Conservation (phyloP, 2,888 invertebrate genomes). For the Oxytorus armatus region DNA sequence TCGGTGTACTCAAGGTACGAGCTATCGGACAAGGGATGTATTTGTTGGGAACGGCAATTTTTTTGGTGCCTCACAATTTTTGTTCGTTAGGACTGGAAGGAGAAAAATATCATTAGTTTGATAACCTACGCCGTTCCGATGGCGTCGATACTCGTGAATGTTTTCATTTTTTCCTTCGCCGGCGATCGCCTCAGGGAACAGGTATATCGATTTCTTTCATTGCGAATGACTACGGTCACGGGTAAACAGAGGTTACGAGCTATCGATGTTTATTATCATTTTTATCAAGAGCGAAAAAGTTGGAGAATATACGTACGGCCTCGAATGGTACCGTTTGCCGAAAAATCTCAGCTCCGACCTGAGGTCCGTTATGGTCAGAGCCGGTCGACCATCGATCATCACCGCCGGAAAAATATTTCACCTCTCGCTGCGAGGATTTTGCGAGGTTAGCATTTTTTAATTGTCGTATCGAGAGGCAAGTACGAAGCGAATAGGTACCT, state of each 20-base stretch:
- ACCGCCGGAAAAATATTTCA: slow-evolving; percentile 80
- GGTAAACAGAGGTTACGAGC: not conserved
- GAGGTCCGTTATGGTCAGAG: slow-evolving; percentile 74
- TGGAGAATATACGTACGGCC: slow-evolving; percentile 71
- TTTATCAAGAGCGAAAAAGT: slow-evolving; percentile 71
- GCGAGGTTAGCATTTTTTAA: slow-evolving; percentile 72
- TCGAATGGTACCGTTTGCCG: slow-evolving; percentile 76
- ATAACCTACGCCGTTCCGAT: slow-evolving; percentile 75
- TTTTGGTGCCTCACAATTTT: not conserved
- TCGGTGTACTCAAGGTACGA: slow-evolving; percentile 74
- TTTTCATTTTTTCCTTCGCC: slow-evolving; percentile 77
- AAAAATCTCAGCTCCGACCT: slow-evolving; percentile 70
- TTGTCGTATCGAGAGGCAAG: not conserved
- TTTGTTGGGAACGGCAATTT: not conserved
- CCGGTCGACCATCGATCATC: slow-evolving; percentile 75
- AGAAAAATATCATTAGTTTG: slow-evolving; percentile 72
- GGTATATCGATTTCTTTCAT: slow-evolving; percentile 66
- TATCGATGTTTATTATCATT: not conserved
- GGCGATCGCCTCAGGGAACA: slow-evolving; percentile 78
- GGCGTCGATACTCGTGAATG: slow-evolving; percentile 78
- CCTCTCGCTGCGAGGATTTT: slow-evolving; percentile 77
- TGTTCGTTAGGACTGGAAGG: slow-evolving; percentile 76
- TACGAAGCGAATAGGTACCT: slow-evolving; percentile 16
- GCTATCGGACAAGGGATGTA: not conserved
- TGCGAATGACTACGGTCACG: not conserved